These are phyloP conservation scores for Holocentrus rufus DNA, from an alignment of 2,797 vertebrate genomes.

Conservation along the genomic window DNA sequence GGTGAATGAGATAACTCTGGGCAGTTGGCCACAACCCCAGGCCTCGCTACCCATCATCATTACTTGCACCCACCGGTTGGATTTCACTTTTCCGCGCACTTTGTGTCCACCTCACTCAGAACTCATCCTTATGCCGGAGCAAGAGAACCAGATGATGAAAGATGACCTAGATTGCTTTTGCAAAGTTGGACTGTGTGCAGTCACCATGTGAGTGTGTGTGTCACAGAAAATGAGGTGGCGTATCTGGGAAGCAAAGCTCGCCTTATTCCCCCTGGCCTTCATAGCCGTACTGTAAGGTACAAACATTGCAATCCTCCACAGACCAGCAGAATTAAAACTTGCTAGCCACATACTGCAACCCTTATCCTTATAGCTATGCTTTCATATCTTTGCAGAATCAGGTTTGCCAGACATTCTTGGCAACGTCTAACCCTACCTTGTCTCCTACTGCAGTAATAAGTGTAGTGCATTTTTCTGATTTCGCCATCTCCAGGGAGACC, in stretches of 20 bases:
- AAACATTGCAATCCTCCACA: slow-evolving; percentile 60
- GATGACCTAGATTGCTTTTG: slow-evolving; percentile 78
- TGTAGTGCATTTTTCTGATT: slow-evolving; percentile 53
- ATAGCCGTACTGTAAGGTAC: slow-evolving; percentile 68
- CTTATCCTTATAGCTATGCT: slow-evolving; percentile 33
- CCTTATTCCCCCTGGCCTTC: slow-evolving; percentile 67
- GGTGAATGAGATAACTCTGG: not conserved
- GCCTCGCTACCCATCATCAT: slow-evolving; percentile 35
- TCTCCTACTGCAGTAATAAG: slow-evolving; percentile 55
- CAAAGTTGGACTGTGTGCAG: slow-evolving; percentile 52
- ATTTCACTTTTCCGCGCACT: slow-evolving; percentile 46
- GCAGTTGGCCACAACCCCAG: no score
- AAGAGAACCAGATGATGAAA: slow-evolving; percentile 72
- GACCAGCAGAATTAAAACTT: slow-evolving; percentile 70
- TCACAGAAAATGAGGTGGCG: slow-evolving; percentile 67
- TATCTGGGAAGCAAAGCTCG: slow-evolving; percentile 66
- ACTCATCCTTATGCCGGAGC: slow-evolving; percentile 60
- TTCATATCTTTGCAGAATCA: slow-evolving; percentile 45
- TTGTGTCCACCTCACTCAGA: slow-evolving; percentile 65
- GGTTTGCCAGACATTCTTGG: slow-evolving; percentile 58
- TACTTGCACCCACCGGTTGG: slow-evolving; percentile 47
- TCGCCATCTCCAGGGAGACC: slow-evolving; percentile 41
- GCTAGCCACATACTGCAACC: slow-evolving; percentile 51
- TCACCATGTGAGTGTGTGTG: slow-evolving; percentile 51
- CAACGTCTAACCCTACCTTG: slow-evolving; percentile 44